Evolutionary conservation across 2,888 invertebrate species (phyloP).

Genomic region (Malthinus flaveolus): DNA sequence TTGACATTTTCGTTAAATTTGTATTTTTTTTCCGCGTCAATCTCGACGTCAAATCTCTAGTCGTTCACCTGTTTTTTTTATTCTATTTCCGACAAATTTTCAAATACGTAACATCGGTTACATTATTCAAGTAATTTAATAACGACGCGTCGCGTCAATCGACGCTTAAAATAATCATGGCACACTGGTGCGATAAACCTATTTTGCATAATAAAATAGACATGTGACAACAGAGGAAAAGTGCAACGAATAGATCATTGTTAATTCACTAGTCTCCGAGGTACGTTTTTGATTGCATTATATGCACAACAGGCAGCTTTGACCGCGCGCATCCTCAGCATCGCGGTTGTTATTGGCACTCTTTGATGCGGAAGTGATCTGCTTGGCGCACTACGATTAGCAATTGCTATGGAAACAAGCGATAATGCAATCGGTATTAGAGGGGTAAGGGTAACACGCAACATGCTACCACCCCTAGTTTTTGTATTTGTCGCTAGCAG

Average conservation of each 20-base stretch:
- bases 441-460: conserved; percentile 28
- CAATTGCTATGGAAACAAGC: conserved; percentile 64
- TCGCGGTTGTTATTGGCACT: conserved; percentile 48
- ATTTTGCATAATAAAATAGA: conserved; percentile 33
- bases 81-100: conserved; percentile 26
- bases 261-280: conserved; percentile 30
- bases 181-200: conserved; percentile 18
- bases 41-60: conserved; percentile 32
- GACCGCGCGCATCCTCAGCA: conserved; percentile 40
- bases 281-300: conserved; percentile 12
- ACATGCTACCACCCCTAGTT: conserved; percentile 54
- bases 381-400: conserved; percentile 59
- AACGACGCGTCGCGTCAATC: neutral
- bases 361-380: conserved; percentile 51
- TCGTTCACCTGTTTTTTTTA: conserved; percentile 28
- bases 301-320: conserved; percentile 23
- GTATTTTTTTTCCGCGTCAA: conserved; percentile 37
- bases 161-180: conserved; percentile 19
- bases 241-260: conserved; percentile 28
- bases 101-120: neutral
- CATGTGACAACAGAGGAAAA: conserved; percentile 32
- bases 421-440: conserved; percentile 59
- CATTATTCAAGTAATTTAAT: neutral
- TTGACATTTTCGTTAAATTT: conserved; percentile 39
- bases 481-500: conserved; percentile 54